Evolutionary conservation across 2,888 invertebrate genomes (phyloP), one percentile per base, ranked within the genome.

Genomic region (Xanthia togata): DNA sequence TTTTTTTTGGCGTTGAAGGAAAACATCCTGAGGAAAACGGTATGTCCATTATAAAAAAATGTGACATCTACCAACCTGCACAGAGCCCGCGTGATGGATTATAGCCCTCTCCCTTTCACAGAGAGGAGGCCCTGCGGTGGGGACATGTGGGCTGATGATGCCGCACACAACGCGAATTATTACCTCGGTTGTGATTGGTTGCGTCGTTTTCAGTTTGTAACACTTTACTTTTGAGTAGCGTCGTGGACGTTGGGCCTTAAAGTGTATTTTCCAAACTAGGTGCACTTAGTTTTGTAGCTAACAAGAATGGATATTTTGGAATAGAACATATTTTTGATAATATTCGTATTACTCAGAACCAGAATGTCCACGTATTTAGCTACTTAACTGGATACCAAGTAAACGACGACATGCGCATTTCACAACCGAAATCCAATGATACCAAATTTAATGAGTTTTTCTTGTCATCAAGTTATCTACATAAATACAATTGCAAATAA

Each of bases 391-490:
- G n/a, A 57, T 72, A 62, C 38, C 26, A 41, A n/a, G 17, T 65
- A 73, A 47, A 55, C 26, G n/a, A 55, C 60, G 41, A 55, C 59
- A 79, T 35, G 59, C 74, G 68, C 79, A 77, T 83, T 83, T 87
- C 82, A 87, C 82, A 86, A 85, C 68, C 57, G 63, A 76, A 35
- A 76, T 78, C 26, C 11, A 53, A 73, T 47, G n/a, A 73, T 78
- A 70, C 76, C 57, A 59, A 71, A 76, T 17, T 38, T 76, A 76
- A 78, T 67, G 31, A 60, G 11, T 62, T 76, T 76, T 79, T 63
- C 47, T 59, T 82, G 65, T 82, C 38, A 63, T 62, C 17, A 26
- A 70, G 5, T 57, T 74, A 84, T 80, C 69, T 74, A 41, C 38
- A 55, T 38, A 72, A 60, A 65, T 62, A 12, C 38, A 67, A 70